A percentile compares a stretch with the other conserved stretches of the same genome.
Conservation (phyloP, 2,113 vertebrate species). For the Deroptyus accipitrinus region DNA sequence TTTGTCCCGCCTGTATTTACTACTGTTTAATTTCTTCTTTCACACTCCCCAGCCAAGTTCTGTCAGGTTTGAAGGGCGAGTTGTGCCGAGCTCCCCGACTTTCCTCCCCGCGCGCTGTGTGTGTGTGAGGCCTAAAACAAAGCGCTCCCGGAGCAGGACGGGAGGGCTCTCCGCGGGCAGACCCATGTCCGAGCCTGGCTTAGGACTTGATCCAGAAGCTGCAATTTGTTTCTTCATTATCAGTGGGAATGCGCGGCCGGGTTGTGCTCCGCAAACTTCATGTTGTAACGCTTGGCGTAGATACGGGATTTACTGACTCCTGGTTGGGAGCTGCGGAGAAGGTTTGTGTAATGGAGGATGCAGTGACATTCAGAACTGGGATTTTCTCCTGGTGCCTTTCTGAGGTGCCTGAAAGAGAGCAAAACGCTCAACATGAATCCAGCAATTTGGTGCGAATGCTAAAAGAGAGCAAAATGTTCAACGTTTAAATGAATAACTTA, state of each 20-base stretch:
- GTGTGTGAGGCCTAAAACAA: conserved; percentile 64
- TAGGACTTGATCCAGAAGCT: conserved; percentile 6
- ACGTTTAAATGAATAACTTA: not conserved
- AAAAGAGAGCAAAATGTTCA: not conserved
- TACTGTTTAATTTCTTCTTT: conserved; percentile 53
- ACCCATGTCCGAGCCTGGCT: not conserved
- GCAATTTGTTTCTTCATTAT: not conserved
- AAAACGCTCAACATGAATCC: not conserved
- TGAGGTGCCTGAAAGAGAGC: not conserved
- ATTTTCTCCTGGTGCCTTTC: not conserved
- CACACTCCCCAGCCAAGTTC: not conserved
- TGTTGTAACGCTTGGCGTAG: not conserved
- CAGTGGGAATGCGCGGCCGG: not conserved
- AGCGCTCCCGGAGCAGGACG: conserved; percentile 21
- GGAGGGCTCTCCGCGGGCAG: not conserved
- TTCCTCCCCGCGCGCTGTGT: not conserved
- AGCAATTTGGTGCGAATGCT: not conserved
- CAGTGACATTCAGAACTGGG: not conserved
- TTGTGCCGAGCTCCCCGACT: not conserved
- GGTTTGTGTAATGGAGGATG: not conserved
- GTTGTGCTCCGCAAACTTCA: not conserved
- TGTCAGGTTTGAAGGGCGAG: not conserved
- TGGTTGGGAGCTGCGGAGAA: not conserved
- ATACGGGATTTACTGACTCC: not conserved
- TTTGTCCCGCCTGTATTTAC: conserved; percentile 68